phyloP scores from a whole-genome alignment of 2,888 invertebrate genomes.

The Hypomecis atomaria region DNA sequence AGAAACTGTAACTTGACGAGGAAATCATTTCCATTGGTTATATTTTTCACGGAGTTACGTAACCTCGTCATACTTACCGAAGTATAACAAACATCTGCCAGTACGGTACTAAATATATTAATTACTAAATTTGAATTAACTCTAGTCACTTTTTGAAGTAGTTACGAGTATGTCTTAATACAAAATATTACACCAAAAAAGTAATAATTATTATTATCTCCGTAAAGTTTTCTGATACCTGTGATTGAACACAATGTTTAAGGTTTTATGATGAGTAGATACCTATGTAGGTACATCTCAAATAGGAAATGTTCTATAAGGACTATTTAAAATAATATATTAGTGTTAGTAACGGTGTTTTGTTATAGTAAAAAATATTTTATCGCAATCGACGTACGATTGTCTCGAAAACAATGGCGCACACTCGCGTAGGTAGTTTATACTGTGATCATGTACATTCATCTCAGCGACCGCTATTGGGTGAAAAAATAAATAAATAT shows the following conservation, averaged over 20 bases:
- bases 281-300: constrained; percentile 29
- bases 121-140: constrained; percentile 40
- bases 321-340: constrained; percentile 37
- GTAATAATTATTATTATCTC: constrained; percentile 26
- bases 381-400: constrained; percentile 41
- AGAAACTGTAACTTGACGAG: too few relatives aligned
- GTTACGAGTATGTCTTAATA: constrained; percentile 35
- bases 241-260: constrained; percentile 32
- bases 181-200: constrained; percentile 46
- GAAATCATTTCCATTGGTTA: too few relatives aligned
- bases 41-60: too few relatives aligned
- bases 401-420: constrained; percentile 74
- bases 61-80: constrained; percentile 2
- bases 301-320: constrained; percentile 40
- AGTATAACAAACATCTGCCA: constrained; percentile 22
- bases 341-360: constrained; percentile 41
- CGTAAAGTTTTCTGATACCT: constrained; percentile 29
- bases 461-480: constrained; percentile 14
- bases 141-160: constrained; percentile 63
- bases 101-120: constrained; percentile 18
- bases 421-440: constrained; percentile 81
- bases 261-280: constrained; percentile 49
- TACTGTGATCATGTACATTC: constrained; percentile 73
- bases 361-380: constrained; percentile 42
- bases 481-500: background rate